phyloP scores from a whole-genome alignment of 2,797 vertebrate genomes.

The Linurgus olivaceus region DNA sequence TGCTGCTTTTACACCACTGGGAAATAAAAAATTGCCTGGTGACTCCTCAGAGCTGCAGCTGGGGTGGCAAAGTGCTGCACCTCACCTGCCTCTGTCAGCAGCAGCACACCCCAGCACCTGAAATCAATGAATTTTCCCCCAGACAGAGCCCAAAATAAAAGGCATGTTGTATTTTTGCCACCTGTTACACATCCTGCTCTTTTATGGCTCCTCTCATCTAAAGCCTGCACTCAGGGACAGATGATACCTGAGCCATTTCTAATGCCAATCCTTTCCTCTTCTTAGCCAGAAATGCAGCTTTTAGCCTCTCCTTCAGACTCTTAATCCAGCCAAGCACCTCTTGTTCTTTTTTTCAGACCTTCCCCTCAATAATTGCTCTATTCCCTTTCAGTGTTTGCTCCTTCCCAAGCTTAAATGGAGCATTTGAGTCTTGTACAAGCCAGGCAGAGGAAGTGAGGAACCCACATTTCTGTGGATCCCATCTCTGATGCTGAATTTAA shows the following conservation, averaged over 20 bases:
- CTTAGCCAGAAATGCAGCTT: background rate
- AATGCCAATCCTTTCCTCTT: background rate
- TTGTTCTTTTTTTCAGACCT: background rate
- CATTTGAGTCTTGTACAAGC: accelerated
- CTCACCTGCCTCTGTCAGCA: background rate
- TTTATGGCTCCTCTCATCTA: background rate
- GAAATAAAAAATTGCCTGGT: background rate
- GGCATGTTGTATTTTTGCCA: background rate
- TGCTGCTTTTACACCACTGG: accelerated
- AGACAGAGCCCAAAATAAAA: background rate
- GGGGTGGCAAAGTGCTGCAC: background rate
- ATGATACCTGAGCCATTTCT: background rate
- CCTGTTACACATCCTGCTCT: background rate
- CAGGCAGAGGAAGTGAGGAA: background rate
- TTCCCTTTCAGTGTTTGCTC: background rate
- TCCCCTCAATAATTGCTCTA: background rate
- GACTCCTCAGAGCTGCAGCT: background rate
- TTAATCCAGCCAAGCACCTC: background rate
- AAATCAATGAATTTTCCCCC: background rate
- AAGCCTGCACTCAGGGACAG: background rate
- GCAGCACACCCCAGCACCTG: background rate
- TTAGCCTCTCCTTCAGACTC: background rate
- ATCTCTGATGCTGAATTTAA: background rate
- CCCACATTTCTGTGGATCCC: background rate
- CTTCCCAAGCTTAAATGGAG: background rate